A percentile compares a stretch with the other conserved stretches of the same genome.
Conservation (phyloP, 2,113 vertebrate genomes). For the Symphodus melops region DNA sequence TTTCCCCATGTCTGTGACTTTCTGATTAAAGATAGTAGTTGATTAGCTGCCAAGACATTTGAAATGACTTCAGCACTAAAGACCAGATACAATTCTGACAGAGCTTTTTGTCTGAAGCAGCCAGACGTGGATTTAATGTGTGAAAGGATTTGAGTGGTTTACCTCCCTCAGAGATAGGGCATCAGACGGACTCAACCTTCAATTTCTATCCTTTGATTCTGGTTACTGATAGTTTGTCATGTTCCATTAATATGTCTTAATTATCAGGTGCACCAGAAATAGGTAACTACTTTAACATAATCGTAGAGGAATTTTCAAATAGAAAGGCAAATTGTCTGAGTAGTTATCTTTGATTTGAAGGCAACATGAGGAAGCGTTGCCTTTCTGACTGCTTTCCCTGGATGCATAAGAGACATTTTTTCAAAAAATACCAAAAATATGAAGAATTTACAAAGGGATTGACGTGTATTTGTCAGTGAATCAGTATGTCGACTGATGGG, state of each 20-base stretch:
- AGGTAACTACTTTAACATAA: not conserved
- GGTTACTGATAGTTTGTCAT: not conserved
- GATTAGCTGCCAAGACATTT: conserved; percentile 59
- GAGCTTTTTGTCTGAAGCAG: conserved; percentile 43
- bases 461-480: no score
- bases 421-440: no score
- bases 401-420: not conserved
- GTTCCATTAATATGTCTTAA: conserved; percentile 1
- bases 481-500: no score
- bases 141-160: conserved; percentile 52
- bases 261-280: not conserved
- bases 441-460: no score
- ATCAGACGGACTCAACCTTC: conserved; percentile 11
- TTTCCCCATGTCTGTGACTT: conserved; percentile 25
- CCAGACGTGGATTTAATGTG: conserved; percentile 65
- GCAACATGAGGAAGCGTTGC: not conserved
- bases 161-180: conserved; percentile 38
- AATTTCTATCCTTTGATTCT: not conserved
- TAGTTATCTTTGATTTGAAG: not conserved
- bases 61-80: conserved; percentile 56
- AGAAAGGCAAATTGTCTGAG: not conserved
- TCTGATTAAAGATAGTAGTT: conserved; percentile 62
- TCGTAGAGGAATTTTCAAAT: not conserved
- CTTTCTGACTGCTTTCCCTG: not conserved
- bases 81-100: conserved; percentile 53